These are phyloP conservation scores for Sciurus vulgaris DNA, from an alignment of 2,797 vertebrate genomes.

Conservation along the genomic window DNA sequence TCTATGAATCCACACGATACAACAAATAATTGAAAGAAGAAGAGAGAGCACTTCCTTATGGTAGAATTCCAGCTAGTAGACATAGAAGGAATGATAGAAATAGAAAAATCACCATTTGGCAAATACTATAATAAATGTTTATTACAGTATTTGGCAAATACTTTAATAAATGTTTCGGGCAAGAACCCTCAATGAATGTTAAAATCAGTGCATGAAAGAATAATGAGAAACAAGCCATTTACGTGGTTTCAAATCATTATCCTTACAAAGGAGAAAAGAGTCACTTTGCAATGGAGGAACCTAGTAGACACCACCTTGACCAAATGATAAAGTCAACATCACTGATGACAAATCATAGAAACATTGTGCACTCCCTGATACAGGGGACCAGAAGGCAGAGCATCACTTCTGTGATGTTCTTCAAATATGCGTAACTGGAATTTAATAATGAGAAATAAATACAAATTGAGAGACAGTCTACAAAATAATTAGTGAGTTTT, in stretches of 20 bases:
- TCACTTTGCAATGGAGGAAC: not conserved
- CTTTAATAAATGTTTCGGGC: not conserved
- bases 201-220: not conserved
- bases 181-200: not conserved
- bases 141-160: not conserved
- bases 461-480: too few relatives aligned
- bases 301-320: not conserved
- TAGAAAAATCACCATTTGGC: not conserved
- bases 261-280: not conserved
- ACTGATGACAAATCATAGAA: not conserved
- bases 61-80: not conserved
- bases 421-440: not conserved
- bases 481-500: not conserved
- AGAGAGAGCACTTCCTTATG: not conserved
- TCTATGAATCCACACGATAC: not conserved
- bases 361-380: fast-evolving
- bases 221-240: not conserved
- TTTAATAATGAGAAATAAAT: not conserved
- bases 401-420: fast-evolving
- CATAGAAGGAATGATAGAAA: not conserved
- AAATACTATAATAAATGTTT: not conserved
- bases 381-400: fast-evolving
- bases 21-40: not conserved
- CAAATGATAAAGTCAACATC: not conserved
- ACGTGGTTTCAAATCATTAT: not conserved